Evolutionary conservation across 2,797 vertebrate species (phyloP).

Genomic region (Holocentrus rufus): DNA sequence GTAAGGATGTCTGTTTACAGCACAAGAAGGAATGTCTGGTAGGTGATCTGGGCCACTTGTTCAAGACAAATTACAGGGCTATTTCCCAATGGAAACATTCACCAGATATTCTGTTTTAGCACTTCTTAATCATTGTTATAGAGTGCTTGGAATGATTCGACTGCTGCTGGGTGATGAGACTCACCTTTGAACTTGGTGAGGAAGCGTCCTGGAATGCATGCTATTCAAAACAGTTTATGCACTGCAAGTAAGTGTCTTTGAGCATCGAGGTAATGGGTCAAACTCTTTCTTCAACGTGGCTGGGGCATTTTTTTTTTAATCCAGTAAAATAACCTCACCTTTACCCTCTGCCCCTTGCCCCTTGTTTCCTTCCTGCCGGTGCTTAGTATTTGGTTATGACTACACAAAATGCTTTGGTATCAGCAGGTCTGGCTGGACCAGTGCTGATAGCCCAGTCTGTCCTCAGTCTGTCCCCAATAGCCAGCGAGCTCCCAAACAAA

Average conservation of each 20-base stretch:
- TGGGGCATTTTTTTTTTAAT: conserved; percentile 37
- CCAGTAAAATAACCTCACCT: conserved; percentile 25
- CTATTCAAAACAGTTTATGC: conserved; percentile 67
- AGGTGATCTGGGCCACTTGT: conserved; percentile 28
- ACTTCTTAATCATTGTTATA: conserved; percentile 9
- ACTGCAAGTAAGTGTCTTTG: neutral
- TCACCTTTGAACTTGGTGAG: conserved; percentile 48
- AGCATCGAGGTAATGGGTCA: conserved; percentile 30
- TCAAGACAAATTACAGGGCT: conserved; percentile 35
- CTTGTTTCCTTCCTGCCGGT: conserved; percentile 65
- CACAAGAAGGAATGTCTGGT: conserved; percentile 56
- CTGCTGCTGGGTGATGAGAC: conserved; percentile 42
- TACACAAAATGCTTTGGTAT: conserved; percentile 69
- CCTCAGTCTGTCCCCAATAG: conserved; percentile 58
- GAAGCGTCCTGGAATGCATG: conserved; percentile 64
- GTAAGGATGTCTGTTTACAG: conserved; percentile 33
- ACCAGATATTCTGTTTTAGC: conserved; percentile 6
- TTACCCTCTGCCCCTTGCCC: conserved; percentile 6
- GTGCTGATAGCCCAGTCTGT: conserved; percentile 64
- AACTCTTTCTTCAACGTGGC: conserved; percentile 5
- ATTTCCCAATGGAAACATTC: conserved; percentile 35
- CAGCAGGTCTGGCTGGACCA: conserved; percentile 53
- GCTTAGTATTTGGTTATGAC: conserved; percentile 37
- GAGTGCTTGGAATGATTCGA: conserved; percentile 44
- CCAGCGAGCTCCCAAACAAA: conserved; percentile 73